Base-by-base conservation (phyloP, 2,888 invertebrate genomes). In the Glaucopsyche alexis region DNA sequence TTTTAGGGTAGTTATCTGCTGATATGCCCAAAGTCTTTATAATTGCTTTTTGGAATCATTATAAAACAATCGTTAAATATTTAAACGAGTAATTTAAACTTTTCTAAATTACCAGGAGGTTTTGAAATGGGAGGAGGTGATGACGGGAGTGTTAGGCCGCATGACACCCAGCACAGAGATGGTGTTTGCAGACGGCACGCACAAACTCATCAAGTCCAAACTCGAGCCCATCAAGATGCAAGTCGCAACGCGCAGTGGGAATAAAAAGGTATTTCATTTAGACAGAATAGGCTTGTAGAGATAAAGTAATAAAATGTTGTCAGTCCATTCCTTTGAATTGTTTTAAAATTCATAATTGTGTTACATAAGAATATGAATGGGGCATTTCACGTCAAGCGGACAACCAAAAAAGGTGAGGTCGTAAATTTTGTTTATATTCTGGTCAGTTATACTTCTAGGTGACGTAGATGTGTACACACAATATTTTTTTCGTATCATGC, bases 141-240 rank as follows among this genome's bases (percentile, higher is more conserved):
- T 95, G 83, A 88, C 94, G 45, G 93, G 93, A 71, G 94, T 97
- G 71, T 91, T 94, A 73, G 90, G 90, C 13, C 94, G 95, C 81
- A 96, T 98, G 96, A 96, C 95, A 71, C 89, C 94, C 42, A 95
- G 95, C 80, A 95, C 95, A 42, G 94, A 95, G 88, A 93, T 96
- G 80, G 92, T 89, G 73, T 91, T 85, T 84, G 90, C 90, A 14
- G 95, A 94, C 77, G 93, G 94, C 60, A 87, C 86, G 76, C 79
- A 86, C 7, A 78, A 83, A 55, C 88, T 93, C 29, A 82, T 82
- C 78, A 96, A 95, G 82, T 95, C 95, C 67, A 95, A 96, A 84
- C 92, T 98, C 71, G 95, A 96, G 50, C 95, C 96, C 5, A 95
- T 98, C 78, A 95, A 94, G 79, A 95, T 98, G 90, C 94, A 94